phyloP scores from a whole-genome alignment of 2,113 vertebrate species.

The Ornithorhynchus anatinus region DNA sequence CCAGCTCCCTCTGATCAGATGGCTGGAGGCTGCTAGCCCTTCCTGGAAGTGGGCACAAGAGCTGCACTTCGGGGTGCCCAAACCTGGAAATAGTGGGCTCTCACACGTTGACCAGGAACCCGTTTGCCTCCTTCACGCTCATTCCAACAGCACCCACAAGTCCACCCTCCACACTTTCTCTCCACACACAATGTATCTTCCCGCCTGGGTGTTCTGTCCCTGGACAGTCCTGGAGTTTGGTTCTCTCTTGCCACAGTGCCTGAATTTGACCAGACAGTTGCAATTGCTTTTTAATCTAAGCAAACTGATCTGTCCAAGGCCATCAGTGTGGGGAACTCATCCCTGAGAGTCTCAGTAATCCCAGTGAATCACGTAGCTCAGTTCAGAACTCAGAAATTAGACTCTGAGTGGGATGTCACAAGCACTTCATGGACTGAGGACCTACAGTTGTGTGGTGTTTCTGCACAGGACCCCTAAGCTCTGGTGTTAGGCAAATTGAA shows the following conservation, averaged over 20 bases:
- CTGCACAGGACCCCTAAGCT: slow-evolving; percentile 22
- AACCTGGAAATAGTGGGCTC: too few relatives aligned
- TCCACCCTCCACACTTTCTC: slow-evolving; percentile 27
- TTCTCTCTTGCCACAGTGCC: slow-evolving; percentile 61
- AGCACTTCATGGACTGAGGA: slow-evolving; percentile 60
- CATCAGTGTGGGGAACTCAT: slow-evolving; percentile 62
- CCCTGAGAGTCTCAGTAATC: slow-evolving; percentile 75
- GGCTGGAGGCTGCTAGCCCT: background rate
- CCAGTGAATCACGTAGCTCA: slow-evolving; percentile 64
- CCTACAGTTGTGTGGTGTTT: slow-evolving; percentile 30
- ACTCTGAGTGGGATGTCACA: slow-evolving; percentile 69
- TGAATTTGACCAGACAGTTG: slow-evolving; percentile 75
- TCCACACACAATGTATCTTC: slow-evolving; percentile 40
- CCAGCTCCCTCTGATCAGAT: background rate
- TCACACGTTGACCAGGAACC: too few relatives aligned
- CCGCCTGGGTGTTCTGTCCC: slow-evolving; percentile 57
- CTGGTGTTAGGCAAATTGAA: too few relatives aligned
- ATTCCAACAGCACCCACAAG: slow-evolving; percentile 1
- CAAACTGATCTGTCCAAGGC: slow-evolving; percentile 78
- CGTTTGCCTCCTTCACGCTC: background rate
- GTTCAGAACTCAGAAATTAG: slow-evolving; percentile 62
- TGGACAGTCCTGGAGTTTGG: slow-evolving; percentile 60
- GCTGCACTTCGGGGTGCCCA: background rate
- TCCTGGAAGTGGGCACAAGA: background rate
- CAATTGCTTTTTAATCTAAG: slow-evolving; percentile 83